A percentile compares a stretch with the other conserved stretches of the same genome.
Evolutionary conservation across 2,797 vertebrate genomes (phyloP).

Genomic region (Spinus pinus): DNA sequence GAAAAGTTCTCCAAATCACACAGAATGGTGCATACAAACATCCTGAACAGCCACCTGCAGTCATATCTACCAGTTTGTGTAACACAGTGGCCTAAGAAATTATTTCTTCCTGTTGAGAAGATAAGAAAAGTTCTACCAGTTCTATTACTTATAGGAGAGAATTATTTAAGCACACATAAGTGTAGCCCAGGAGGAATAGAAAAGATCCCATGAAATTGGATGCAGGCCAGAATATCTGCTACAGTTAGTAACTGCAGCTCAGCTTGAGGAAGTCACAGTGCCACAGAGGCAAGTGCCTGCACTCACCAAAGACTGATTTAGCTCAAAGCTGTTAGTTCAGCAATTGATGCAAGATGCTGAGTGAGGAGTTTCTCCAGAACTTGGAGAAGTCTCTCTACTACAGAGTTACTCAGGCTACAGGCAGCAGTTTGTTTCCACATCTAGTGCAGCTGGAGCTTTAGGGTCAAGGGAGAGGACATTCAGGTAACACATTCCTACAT

Average conservation of each 20-base stretch:
- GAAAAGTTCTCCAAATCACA: background rate
- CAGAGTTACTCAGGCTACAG: background rate
- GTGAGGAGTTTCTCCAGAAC: background rate
- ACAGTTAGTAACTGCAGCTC: background rate
- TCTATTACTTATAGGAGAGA: background rate
- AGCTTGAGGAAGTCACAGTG: background rate
- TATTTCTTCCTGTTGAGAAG: background rate
- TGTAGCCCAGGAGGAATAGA: background rate
- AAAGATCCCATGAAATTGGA: background rate
- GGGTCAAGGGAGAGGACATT: background rate
- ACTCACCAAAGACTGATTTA: background rate
- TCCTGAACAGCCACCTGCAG: conserved; percentile 11
- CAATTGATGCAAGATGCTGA: background rate
- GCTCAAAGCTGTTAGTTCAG: background rate
- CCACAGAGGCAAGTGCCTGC: background rate
- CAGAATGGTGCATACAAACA: background rate
- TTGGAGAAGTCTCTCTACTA: background rate
- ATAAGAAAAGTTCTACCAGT: background rate
- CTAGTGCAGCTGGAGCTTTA: background rate
- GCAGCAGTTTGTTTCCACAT: background rate
- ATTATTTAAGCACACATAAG: background rate
- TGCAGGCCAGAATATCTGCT: background rate
- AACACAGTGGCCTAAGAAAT: background rate
- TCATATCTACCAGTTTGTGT: background rate
- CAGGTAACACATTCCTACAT: conserved; percentile 38